These are phyloP conservation scores for Tachyglossus aculeatus DNA, from an alignment of 2,797 vertebrate species.

Conservation along the genomic window DNA sequence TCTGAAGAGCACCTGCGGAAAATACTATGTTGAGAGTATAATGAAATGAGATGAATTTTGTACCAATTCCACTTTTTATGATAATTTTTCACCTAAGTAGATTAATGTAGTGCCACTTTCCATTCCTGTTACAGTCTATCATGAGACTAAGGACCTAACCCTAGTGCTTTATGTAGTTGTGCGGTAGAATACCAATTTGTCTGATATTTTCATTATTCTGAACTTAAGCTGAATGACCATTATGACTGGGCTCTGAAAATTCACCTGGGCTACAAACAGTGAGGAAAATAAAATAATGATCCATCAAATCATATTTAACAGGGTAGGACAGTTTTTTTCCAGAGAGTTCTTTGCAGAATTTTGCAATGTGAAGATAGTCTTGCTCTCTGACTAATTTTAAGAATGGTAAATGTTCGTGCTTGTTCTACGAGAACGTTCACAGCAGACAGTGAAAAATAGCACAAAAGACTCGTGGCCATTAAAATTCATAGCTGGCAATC, in stretches of 20 bases:
- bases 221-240: conserved; percentile 45
- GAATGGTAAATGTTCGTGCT: conserved; percentile 37
- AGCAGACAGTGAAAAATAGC: conserved; percentile 48
- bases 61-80: conserved; percentile 59
- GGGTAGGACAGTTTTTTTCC: conserved; percentile 21
- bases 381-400: conserved; percentile 47
- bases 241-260: conserved; percentile 47
- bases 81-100: conserved; percentile 62
- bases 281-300: conserved; percentile 9
- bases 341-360: conserved; percentile 18
- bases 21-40: conserved; percentile 61
- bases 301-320: conserved; percentile 46
- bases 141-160: conserved; percentile 64
- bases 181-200: conserved; percentile 43
- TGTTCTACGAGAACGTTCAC: conserved; percentile 5
- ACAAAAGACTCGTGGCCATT: conserved; percentile 41
- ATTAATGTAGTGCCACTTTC: conserved; percentile 69
- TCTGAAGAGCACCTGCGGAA: conserved; percentile 66
- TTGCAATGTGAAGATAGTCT: neutral
- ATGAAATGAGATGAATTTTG: conserved; percentile 62
- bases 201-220: conserved; percentile 58
- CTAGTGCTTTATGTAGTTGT: conserved; percentile 55
- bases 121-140: conserved; percentile 57
- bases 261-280: conserved; percentile 22
- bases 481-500: conserved; percentile 42